phyloP scores from a whole-genome alignment of 2,888 invertebrate genomes.

The Taenaris catops region DNA sequence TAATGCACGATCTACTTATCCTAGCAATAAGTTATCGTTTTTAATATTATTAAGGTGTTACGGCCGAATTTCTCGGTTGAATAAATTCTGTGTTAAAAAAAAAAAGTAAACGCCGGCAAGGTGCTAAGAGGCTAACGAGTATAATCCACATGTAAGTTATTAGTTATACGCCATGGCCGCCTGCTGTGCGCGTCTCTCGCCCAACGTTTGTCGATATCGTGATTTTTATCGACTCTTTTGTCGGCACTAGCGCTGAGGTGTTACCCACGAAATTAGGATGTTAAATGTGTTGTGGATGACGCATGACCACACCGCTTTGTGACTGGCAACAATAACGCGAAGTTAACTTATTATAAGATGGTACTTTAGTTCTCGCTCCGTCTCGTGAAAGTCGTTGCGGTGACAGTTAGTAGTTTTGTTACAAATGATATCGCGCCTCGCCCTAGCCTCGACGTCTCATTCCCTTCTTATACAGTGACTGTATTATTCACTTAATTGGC shows the following conservation, averaged over 20 bases:
- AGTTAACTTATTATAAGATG: constrained; percentile 38
- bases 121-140: constrained; percentile 78
- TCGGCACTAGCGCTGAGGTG: constrained; percentile 72
- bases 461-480: too few species aligned
- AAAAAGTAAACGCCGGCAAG: constrained; percentile 70
- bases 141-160: constrained; percentile 77
- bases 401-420: constrained; percentile 65
- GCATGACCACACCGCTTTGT: constrained; percentile 59
- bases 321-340: constrained; percentile 31
- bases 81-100: constrained; percentile 68
- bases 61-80: constrained; percentile 66
- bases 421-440: constrained; percentile 47
- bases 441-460: constrained; percentile 40
- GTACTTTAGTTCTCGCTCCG: constrained; percentile 36
- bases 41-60: constrained; percentile 61
- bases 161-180: constrained; percentile 55
- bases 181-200: constrained; percentile 53
- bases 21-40: constrained; percentile 63
- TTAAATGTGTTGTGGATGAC: constrained; percentile 74
- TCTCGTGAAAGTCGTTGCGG: constrained; percentile 52
- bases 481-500: too few species aligned
- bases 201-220: constrained; percentile 46
- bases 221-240: constrained; percentile 73
- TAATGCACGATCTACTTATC: constrained; percentile 48
- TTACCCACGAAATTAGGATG: constrained; percentile 75